Percentiles rank a stretch among this genome's conserved stretches.
phyloP scores from a whole-genome alignment of 2,113 vertebrate species.

The Pholis gunnellus region DNA sequence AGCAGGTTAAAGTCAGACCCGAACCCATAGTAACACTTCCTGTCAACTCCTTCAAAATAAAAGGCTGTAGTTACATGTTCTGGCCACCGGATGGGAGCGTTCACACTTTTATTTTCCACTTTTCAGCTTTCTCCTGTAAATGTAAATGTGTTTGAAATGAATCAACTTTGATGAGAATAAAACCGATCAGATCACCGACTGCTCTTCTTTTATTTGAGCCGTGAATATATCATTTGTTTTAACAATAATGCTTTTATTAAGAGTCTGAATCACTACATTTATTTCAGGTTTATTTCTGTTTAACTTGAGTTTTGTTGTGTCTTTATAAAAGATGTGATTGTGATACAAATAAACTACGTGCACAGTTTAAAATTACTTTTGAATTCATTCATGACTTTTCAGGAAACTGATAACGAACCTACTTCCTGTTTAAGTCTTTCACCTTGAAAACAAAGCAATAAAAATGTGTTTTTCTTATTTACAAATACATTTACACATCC shows the following conservation, averaged over 20 bases:
- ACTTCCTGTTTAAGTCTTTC: no score
- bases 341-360: no score
- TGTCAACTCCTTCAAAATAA: not conserved
- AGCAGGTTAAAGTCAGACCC: not conserved
- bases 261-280: not conserved
- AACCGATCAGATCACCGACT: slow-evolving; percentile 9
- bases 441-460: no score
- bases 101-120: not conserved
- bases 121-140: not conserved
- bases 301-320: not conserved
- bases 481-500: no score
- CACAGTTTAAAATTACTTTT: no score
- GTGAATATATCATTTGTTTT: not conserved
- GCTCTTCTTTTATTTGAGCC: not conserved
- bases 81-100: not conserved
- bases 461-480: no score
- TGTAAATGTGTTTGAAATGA: slow-evolving; percentile 36
- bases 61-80: not conserved
- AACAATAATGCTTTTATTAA: not conserved
- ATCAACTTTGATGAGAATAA: slow-evolving; percentile 47
- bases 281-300: not conserved
- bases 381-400: no score
- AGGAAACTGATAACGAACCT: no score
- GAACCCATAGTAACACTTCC: not conserved
- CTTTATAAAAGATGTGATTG: no score